A percentile compares a stretch with the other conserved stretches of the same genome.
phyloP scores from a whole-genome alignment of 2,113 vertebrate species.

The Eublepharis macularius region DNA sequence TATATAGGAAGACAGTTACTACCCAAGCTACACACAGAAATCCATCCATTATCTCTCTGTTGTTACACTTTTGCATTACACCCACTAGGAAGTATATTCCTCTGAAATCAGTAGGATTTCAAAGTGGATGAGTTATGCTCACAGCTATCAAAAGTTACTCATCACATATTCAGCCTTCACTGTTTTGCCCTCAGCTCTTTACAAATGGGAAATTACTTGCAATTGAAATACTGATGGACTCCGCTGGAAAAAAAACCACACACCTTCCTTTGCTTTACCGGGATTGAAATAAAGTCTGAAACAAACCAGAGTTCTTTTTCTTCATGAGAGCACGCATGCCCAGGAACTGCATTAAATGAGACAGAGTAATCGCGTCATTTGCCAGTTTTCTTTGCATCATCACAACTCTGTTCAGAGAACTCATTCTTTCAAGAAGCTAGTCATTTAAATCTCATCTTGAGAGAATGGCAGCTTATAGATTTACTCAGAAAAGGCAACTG shows the following conservation, averaged over 20 bases:
- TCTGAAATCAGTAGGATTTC: neutral
- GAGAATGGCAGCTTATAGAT: slow-evolving; percentile 55
- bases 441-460: slow-evolving; percentile 62
- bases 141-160: neutral
- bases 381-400: slow-evolving; percentile 60
- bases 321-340: slow-evolving; percentile 56
- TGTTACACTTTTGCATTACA: neutral
- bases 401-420: slow-evolving; percentile 60
- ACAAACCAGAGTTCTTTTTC: slow-evolving; percentile 28
- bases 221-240: slow-evolving; percentile 48
- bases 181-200: slow-evolving; percentile 41
- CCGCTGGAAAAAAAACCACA: slow-evolving; percentile 20
- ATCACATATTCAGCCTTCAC: slow-evolving; percentile 19
- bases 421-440: slow-evolving; percentile 47
- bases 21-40: no score
- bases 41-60: neutral
- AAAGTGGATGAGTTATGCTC: neutral
- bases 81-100: neutral
- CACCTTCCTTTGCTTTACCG: neutral
- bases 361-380: slow-evolving; percentile 57
- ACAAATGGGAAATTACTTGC: neutral
- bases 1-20: neutral
- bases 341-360: slow-evolving; percentile 49
- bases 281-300: slow-evolving; percentile 32
- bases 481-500: slow-evolving; percentile 56